A percentile compares a stretch with the other conserved stretches of the same genome.
Conservation (phyloP, 2,113 vertebrate species). For the human (Homo sapiens) region GRCh38 chr16:66184001-66184500, state of each 20-base stretch:
- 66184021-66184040: not conserved
- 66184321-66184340: not conserved
- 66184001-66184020: not conserved
- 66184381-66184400: not conserved
- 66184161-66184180: not conserved
- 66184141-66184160: not conserved
- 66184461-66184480: not conserved
- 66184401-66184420: not conserved
- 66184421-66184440: no score
- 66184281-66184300: not conserved
- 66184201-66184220: not conserved
- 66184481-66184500: not conserved
- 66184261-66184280: not conserved
- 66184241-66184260: not conserved
- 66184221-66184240: not conserved
- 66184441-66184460: not conserved
- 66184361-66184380: not conserved
- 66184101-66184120: not conserved
- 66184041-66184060: not conserved
- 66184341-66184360: not conserved
- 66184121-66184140: not conserved
- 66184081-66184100: not conserved
- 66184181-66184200: not conserved
- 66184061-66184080: not conserved
- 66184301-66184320: not conserved